phyloP scores from a whole-genome alignment of 2,113 vertebrate species.

The Salvelinus sp. region DNA sequence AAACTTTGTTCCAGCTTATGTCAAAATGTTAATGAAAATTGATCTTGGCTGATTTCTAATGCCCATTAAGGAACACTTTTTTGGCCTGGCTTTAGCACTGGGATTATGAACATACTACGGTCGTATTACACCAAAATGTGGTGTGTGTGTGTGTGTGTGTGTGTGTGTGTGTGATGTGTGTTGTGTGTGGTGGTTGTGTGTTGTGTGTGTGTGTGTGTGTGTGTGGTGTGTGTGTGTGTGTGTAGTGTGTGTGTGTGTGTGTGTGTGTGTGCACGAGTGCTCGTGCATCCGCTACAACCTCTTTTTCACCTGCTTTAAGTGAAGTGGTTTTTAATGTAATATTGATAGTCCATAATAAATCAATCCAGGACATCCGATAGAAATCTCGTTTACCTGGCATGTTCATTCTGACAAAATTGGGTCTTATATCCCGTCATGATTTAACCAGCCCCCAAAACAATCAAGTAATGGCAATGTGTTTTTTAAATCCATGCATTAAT shows the following conservation, averaged over 20 bases:
- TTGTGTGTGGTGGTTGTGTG: not conserved
- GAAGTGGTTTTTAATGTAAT: conserved; percentile 20
- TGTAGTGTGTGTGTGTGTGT: not conserved
- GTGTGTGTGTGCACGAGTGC: not conserved
- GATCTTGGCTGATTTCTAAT: conserved; percentile 47
- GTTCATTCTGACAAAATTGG: not conserved
- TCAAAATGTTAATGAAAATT: conserved; percentile 60
- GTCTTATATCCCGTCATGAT: conserved; percentile 26
- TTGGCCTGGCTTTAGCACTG: conserved; percentile 26
- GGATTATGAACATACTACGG: conserved; percentile 30
- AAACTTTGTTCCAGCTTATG: conserved; percentile 35
- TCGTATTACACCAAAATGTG: not conserved
- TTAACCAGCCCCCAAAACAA: conserved; percentile 40
- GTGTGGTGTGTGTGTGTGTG: not conserved
- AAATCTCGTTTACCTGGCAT: conserved; percentile 40
- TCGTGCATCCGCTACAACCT: not conserved
- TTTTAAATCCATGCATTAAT: conserved; percentile 27
- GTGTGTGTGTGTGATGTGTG: not conserved
- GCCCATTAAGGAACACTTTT: conserved; percentile 42
- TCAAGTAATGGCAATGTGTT: conserved; percentile 57
- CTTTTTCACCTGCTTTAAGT: conserved; percentile 2
- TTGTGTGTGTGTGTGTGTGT: not conserved
- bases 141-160: not conserved
- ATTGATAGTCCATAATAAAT: conserved; percentile 15
- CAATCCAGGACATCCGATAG: conserved; percentile 19